Conservation (phyloP, 2,888 invertebrate genomes). For the Ceratothoa steindachneri region DNA sequence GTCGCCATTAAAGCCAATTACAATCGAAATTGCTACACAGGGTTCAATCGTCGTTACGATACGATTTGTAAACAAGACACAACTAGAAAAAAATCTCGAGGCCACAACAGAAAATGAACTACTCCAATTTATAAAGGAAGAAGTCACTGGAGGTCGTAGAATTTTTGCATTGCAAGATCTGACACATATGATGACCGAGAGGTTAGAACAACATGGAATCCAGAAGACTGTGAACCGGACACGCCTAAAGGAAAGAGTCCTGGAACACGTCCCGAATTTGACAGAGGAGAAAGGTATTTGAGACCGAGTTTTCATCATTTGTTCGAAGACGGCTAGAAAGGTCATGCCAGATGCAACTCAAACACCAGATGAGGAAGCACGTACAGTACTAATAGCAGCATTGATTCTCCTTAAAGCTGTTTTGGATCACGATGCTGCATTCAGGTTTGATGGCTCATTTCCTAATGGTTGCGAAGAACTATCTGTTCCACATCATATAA, state of each 20-base stretch:
- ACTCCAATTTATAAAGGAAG: not conserved
- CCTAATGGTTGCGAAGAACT: no score
- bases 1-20: constrained; percentile 6
- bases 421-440: no score
- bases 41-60: not conserved
- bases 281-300: not conserved
- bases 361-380: no score
- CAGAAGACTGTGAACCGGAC: no score
- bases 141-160: not conserved
- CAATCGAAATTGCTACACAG: constrained; percentile 1
- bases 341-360: not conserved
- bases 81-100: not conserved
- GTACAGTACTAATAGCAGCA: no score
- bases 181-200: not conserved
- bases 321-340: not conserved
- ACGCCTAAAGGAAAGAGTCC: no score
- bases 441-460: no score
- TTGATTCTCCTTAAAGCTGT: no score
- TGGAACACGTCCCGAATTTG: not conserved
- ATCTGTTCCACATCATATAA: no score
- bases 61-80: not conserved
- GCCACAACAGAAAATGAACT: not conserved
- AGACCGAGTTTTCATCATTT: not conserved
- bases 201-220: constrained; percentile 5
- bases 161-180: not conserved